These are phyloP conservation scores for Stichopus chloronotus DNA, from an alignment of 35 echinoderm and acorn worm genomes.

Conservation along the genomic window DNA sequence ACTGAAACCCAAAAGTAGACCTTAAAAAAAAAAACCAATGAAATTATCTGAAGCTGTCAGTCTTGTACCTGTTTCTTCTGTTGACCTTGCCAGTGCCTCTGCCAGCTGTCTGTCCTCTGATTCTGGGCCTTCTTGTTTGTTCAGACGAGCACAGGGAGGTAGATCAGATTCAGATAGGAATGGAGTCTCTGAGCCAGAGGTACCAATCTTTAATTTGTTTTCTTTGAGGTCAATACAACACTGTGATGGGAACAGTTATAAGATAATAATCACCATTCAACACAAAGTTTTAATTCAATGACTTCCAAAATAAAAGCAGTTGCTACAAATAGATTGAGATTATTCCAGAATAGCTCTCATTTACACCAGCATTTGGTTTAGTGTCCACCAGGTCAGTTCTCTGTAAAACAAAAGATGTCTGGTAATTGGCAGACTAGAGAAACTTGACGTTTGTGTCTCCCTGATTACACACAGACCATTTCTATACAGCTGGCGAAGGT, in stretches of 20 bases:
- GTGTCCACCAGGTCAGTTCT: no score
- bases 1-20: no score
- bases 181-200: conserved; percentile 88
- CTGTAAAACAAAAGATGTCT: no score
- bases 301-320: not conserved
- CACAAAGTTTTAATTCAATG: not conserved
- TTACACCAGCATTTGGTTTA: no score
- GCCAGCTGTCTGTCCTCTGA: conserved; percentile 83
- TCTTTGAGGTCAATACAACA: conserved; percentile 89
- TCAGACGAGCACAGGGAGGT: conserved; percentile 74
- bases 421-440: no score
- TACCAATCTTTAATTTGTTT: conserved; percentile 75
- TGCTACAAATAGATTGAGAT: not conserved
- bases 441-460: no score
- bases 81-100: conserved; percentile 78
- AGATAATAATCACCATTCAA: not conserved
- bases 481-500: no score
- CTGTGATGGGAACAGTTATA: conserved; percentile 46
- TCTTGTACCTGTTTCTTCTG: conserved; percentile 51
- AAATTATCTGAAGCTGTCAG: no score
- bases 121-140: conserved; percentile 44
- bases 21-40: no score
- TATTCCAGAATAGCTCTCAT: not conserved
- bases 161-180: conserved; percentile 89
- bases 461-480: no score